Percentiles rank a stretch among this genome's conserved stretches.
phyloP scores from a whole-genome alignment of 2,113 vertebrate species.

The Hyaena hyaena region DNA sequence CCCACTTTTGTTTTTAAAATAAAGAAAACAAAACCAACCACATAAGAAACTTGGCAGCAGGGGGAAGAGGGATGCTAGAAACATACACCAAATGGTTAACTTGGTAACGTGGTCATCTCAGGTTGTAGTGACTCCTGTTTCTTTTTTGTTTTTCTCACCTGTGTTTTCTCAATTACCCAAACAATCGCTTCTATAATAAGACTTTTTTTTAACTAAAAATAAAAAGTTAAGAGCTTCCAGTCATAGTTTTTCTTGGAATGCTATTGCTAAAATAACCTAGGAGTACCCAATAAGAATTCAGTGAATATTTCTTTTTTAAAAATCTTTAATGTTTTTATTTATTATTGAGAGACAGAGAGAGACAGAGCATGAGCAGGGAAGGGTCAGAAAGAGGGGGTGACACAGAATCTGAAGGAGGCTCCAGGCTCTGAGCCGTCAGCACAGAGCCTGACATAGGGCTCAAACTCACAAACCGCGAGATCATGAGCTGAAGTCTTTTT shows the following conservation, averaged over 20 bases:
- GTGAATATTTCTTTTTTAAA: not conserved
- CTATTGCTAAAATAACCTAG: not conserved
- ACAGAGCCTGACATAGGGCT: no score
- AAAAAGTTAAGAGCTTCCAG: not conserved
- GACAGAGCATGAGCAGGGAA: no score
- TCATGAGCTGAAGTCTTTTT: no score
- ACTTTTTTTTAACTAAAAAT: not conserved
- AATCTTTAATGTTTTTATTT: no score
- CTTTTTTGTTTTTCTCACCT: not conserved
- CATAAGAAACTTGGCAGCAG: not conserved
- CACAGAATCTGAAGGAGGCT: no score
- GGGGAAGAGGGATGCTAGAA: not conserved
- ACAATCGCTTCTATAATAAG: constrained; percentile 46
- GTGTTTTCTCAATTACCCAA: constrained; percentile 20
- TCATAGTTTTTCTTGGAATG: constrained; percentile 20
- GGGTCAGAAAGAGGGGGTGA: no score
- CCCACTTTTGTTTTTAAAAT: constrained; percentile 14
- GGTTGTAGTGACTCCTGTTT: not conserved
- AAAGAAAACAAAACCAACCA: not conserved
- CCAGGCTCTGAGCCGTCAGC: no score
- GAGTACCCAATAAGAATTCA: not conserved
- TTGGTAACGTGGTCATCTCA: not conserved
- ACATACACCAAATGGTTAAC: not conserved
- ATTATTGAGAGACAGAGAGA: no score
- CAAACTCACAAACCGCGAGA: no score